Percentiles rank a stretch among this genome's conserved stretches.
These are phyloP conservation scores for Notospermus geniculatus DNA, from an alignment of 1,140 invertebrate genomes.

Conservation along the genomic window DNA sequence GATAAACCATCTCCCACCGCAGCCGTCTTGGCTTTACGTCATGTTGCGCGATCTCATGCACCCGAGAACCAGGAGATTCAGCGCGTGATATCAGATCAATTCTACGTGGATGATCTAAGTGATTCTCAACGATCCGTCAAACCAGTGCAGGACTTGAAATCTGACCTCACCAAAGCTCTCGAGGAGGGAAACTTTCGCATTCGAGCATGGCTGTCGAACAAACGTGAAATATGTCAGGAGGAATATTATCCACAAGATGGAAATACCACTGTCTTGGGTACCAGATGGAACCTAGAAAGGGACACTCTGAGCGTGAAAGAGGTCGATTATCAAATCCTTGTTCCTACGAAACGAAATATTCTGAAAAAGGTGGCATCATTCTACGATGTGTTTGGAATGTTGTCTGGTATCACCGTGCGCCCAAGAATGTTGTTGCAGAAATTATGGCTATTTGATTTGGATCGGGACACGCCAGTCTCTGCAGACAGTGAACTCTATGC, in stretches of 20 bases:
- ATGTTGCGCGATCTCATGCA: slow-evolving; percentile 1
- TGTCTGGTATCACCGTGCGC: background rate
- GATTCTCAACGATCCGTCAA: slow-evolving; percentile 6
- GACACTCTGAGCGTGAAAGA: slow-evolving; percentile 6
- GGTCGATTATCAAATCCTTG: background rate
- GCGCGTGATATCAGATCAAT: slow-evolving; percentile 6
- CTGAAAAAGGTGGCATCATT: background rate
- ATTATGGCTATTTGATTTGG: slow-evolving; percentile 7
- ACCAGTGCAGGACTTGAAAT: background rate
- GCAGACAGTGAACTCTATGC: background rate
- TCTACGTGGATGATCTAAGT: slow-evolving; percentile 7
- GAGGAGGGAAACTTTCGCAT: slow-evolving; percentile 3
- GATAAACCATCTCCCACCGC: slow-evolving; percentile 3
- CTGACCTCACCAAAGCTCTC: background rate
- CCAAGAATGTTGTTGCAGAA: background rate
- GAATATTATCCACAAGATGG: background rate
- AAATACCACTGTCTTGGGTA: slow-evolving; percentile 1
- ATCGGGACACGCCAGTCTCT: slow-evolving; percentile 2
- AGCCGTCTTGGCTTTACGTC: slow-evolving; percentile 1
- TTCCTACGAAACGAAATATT: slow-evolving; percentile 2
- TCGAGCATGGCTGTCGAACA: slow-evolving; percentile 2
- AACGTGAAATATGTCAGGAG: background rate
- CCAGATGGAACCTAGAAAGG: background rate
- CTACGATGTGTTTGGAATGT: slow-evolving; percentile 7
- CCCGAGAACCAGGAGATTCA: background rate